These are phyloP conservation scores for Probosciger aterrimus DNA, from an alignment of 2,113 vertebrate species.

Conservation along the genomic window DNA sequence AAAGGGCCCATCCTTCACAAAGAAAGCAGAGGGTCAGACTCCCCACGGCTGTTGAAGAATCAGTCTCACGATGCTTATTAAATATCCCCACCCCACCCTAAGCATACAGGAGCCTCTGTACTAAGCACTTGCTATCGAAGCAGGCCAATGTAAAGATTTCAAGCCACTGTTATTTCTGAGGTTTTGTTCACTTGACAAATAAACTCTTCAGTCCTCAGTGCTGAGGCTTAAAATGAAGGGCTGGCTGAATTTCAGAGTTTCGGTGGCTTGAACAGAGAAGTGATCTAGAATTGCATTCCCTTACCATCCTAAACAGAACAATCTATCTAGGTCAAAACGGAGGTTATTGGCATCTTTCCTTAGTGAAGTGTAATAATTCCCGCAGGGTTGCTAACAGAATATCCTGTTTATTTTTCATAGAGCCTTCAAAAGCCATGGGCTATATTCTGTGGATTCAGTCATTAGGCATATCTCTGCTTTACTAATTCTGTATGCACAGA, in stretches of 20 bases:
- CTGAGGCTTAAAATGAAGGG: neutral
- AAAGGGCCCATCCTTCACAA: neutral
- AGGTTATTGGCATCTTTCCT: conserved; percentile 65
- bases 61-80: neutral
- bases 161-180: neutral
- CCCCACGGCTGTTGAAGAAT: neutral
- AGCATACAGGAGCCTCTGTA: neutral
- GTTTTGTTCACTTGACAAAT: neutral
- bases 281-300: conserved; percentile 33
- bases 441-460: conserved; percentile 6
- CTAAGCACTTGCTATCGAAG: neutral
- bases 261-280: neutral
- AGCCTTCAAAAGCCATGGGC: conserved; percentile 28
- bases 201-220: neutral
- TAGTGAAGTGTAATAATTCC: conserved; percentile 54
- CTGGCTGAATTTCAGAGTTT: conserved; percentile 27
- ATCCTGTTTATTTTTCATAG: conserved; percentile 60
- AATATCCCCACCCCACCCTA: neutral
- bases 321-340: conserved; percentile 65
- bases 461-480: conserved; percentile 3
- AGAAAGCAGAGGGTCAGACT: neutral
- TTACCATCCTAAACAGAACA: conserved; percentile 30
- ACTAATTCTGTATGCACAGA: conserved; percentile 1
- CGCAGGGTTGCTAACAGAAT: conserved; percentile 52
- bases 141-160: neutral